A percentile compares a stretch with the other conserved stretches of the same genome.
Conservation (phyloP, 2,113 vertebrate genomes). For the human region GRCh38 chr11:109603001-109603500, state of each 20-base stretch:
- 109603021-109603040: neutral
- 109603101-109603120: neutral
- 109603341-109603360: conserved; percentile 5
- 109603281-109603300: neutral
- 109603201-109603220: too few relatives aligned
- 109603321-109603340: neutral
- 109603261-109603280: neutral
- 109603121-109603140: neutral
- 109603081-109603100: neutral
- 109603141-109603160: neutral
- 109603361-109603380: neutral
- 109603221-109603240: neutral
- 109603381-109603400: neutral
- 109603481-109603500: neutral
- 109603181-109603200: neutral
- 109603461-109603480: neutral
- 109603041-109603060: neutral
- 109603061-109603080: neutral
- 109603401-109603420: neutral
- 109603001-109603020: neutral
- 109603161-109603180: neutral
- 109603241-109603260: neutral
- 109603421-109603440: conserved; percentile 21
- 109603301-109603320: neutral
- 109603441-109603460: neutral